phyloP scores from a whole-genome alignment of 1,140 invertebrate species.

The Homarus americanus region DNA sequence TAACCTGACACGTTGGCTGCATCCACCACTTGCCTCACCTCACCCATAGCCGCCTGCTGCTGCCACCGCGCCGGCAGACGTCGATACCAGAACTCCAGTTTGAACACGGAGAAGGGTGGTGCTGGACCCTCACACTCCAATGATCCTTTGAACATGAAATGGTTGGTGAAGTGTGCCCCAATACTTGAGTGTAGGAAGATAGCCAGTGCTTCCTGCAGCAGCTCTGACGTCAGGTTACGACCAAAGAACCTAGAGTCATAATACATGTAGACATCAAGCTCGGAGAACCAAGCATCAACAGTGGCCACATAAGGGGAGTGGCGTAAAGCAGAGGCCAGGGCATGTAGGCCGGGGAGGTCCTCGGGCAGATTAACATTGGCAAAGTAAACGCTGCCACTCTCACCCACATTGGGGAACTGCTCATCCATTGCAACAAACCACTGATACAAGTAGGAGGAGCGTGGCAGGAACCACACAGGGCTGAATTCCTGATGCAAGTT shows the following conservation, averaged over 20 bases:
- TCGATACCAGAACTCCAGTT: slow-evolving; percentile 31
- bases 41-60: slow-evolving; percentile 82
- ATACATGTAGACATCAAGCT: slow-evolving; percentile 53
- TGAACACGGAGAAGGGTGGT: slow-evolving; percentile 48
- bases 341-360: slow-evolving; percentile 82
- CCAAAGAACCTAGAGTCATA: neutral
- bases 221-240: neutral
- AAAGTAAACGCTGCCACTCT: slow-evolving; percentile 37
- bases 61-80: neutral
- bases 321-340: slow-evolving; percentile 80
- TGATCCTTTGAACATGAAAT: slow-evolving; percentile 34
- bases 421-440: slow-evolving; percentile 51
- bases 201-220: slow-evolving; percentile 21
- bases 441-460: slow-evolving; percentile 76
- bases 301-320: slow-evolving; percentile 80
- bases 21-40: slow-evolving; percentile 81
- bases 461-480: slow-evolving; percentile 80
- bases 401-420: slow-evolving; percentile 79
- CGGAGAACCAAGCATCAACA: slow-evolving; percentile 81
- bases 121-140: slow-evolving; percentile 22
- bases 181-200: slow-evolving; percentile 35
- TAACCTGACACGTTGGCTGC: slow-evolving; percentile 80
- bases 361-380: slow-evolving; percentile 81
- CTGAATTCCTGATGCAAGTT: slow-evolving; percentile 81
- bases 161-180: slow-evolving; percentile 19